phyloP scores from a whole-genome alignment of 2,888 invertebrate species.

The Hermaeophaga mercurialis region DNA sequence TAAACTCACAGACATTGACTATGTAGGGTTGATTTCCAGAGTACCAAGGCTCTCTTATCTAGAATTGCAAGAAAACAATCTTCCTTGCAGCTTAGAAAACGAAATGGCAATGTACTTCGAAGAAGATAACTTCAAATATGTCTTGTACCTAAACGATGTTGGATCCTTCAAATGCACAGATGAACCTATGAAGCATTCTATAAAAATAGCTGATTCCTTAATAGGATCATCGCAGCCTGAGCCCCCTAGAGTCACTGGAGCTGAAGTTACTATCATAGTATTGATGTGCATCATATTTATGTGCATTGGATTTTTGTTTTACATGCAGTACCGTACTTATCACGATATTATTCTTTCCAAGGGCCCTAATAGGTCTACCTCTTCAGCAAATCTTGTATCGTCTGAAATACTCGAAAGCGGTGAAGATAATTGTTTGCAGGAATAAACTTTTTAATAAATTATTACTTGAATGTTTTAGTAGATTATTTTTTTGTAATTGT shows the following conservation, averaged over 20 bases:
- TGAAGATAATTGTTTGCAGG: conserved; percentile 26
- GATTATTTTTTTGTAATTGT: background rate
- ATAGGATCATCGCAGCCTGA: conserved; percentile 2
- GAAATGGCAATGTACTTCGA: conserved; percentile 50
- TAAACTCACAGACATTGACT: conserved; percentile 50
- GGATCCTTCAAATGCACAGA: conserved; percentile 42
- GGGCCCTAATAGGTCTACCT: conserved; percentile 31
- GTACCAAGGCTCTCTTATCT: conserved; percentile 50
- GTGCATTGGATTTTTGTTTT: conserved; percentile 46
- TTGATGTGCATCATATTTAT: conserved; percentile 43
- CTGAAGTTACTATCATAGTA: conserved; percentile 41
- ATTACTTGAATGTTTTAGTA: background rate
- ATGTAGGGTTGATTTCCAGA: conserved; percentile 47
- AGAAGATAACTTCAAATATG: conserved; percentile 50
- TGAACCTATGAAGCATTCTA: conserved; percentile 26
- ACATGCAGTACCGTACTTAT: conserved; percentile 46
- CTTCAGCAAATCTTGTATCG: conserved; percentile 39
- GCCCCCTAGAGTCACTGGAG: conserved; percentile 26
- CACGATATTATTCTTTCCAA: conserved; percentile 32
- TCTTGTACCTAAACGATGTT: conserved; percentile 40
- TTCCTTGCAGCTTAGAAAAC: conserved; percentile 50
- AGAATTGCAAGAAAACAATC: conserved; percentile 47
- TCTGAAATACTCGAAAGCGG: conserved; percentile 36
- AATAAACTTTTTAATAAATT: conserved; percentile 2
- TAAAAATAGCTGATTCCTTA: conserved; percentile 21